These are phyloP conservation scores for Planococcus citri DNA, from an alignment of 1,140 invertebrate genomes.

Conservation along the genomic window DNA sequence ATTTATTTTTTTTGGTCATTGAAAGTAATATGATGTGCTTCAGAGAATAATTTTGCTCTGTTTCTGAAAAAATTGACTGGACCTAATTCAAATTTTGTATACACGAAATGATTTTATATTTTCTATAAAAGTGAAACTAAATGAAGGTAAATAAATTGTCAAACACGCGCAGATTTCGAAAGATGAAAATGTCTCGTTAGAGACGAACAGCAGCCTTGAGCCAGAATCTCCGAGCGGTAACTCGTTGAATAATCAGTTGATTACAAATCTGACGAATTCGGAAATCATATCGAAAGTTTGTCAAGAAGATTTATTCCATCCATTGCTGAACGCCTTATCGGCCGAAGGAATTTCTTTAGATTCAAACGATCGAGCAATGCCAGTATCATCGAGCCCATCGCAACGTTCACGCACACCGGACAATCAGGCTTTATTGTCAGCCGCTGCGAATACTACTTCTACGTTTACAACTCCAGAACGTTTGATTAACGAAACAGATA, in stretches of 20 bases:
- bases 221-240: background rate
- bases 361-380: background rate
- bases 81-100: no score
- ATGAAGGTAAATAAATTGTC: background rate
- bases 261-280: background rate
- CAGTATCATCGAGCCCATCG: background rate
- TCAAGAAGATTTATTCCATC: background rate
- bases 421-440: background rate
- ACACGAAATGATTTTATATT: no score
- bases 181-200: background rate
- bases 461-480: background rate
- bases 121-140: no score
- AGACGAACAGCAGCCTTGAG: background rate
- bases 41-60: no score
- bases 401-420: background rate
- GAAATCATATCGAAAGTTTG: background rate
- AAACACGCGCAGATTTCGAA: constrained; percentile 1
- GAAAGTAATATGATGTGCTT: no score
- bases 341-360: background rate
- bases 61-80: no score
- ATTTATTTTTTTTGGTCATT: no score
- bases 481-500: background rate
- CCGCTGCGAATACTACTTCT: background rate
- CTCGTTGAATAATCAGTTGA: background rate
- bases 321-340: background rate